Conservation (phyloP, 2,797 vertebrate species). For the Spizella passerina region DNA sequence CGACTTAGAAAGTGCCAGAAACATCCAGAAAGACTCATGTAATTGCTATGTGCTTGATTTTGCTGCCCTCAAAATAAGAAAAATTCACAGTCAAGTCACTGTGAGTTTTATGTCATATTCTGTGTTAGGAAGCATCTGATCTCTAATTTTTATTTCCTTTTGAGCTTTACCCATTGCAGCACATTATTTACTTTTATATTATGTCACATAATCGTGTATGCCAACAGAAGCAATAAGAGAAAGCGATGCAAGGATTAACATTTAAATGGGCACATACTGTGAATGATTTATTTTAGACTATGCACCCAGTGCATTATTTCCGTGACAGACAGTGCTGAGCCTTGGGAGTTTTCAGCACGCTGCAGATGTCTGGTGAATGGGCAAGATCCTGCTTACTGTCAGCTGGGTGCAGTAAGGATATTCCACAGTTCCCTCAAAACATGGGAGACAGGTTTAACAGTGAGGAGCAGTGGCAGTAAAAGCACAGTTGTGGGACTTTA, state of each 20-base stretch:
- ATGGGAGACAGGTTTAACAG: neutral
- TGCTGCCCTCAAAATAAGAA: neutral
- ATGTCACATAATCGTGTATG: neutral
- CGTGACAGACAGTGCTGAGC: neutral
- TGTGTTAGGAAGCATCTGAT: neutral
- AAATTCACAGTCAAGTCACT: neutral
- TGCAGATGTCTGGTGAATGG: neutral
- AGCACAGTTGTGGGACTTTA: neutral
- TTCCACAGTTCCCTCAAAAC: neutral
- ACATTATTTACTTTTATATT: conserved; percentile 15
- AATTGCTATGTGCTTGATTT: neutral
- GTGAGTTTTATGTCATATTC: neutral
- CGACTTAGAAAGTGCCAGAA: neutral
- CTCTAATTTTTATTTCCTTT: neutral
- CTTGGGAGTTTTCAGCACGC: neutral
- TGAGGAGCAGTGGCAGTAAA: neutral
- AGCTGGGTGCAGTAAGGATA: neutral
- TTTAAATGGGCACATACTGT: neutral
- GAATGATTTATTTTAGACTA: neutral
- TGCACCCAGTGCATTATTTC: neutral
- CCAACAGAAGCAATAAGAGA: conserved; percentile 7
- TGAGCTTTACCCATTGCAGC: neutral
- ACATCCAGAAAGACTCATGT: neutral
- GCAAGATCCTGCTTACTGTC: neutral
- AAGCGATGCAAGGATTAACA: neutral